phyloP scores from a whole-genome alignment of 2,113 vertebrate genomes.

The Baryphthengus martii region DNA sequence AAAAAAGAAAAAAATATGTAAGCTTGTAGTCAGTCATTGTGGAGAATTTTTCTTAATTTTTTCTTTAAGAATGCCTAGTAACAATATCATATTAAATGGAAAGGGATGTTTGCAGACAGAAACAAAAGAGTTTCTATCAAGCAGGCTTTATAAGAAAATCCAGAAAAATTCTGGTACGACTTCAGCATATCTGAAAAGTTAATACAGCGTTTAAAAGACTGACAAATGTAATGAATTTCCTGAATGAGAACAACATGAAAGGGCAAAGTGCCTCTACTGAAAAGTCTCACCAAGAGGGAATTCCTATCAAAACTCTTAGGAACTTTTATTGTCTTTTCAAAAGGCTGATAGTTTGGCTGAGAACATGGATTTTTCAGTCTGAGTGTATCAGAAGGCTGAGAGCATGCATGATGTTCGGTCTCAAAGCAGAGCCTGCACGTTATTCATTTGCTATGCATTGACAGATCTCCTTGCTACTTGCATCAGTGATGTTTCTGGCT shows the following conservation, averaged over 20 bases:
- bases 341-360: background rate
- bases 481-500: background rate
- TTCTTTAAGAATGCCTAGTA: background rate
- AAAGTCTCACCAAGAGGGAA: background rate
- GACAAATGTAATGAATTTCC: background rate
- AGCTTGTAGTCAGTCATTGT: background rate
- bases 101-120: background rate
- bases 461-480: background rate
- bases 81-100: background rate
- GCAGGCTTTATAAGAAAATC: background rate
- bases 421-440: background rate
- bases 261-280: background rate
- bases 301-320: background rate
- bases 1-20: accelerated
- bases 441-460: background rate
- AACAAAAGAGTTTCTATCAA: background rate
- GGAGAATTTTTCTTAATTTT: background rate
- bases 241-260: background rate
- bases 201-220: background rate
- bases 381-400: background rate
- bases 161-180: background rate
- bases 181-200: background rate
- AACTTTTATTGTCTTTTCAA: background rate
- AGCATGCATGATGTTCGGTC: accelerated
- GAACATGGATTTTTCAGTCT: background rate